Base-by-base conservation (phyloP, 2,888 invertebrate genomes). In the Cyaniris semiargus region DNA sequence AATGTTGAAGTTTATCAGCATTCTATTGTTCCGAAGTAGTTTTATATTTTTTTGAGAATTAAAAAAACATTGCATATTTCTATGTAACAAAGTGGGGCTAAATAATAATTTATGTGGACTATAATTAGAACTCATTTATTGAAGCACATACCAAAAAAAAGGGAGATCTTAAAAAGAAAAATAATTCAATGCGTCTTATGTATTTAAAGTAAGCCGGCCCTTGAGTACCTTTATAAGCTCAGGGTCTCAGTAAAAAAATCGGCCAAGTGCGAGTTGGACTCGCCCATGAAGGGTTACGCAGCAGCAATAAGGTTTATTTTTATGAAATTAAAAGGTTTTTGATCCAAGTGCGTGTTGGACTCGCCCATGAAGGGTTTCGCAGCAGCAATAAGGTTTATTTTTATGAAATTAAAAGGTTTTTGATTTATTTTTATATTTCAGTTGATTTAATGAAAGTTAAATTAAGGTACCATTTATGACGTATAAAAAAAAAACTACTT, bases 201-300 rank as follows among this genome's bases (percentile, higher is more conserved):
- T 72, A 44, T 44, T 71, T 21, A 72, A 21, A 72, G 71, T 10
- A n/a, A 72, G 44, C 4, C 21, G 21, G 13, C 10, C 10, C 38
- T 72, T 21, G 21, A 71, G 71, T 71, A 71, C 71, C n/a, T 38
- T 38, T 21, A 4, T 21, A n/a, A 70, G 27, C 70, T 34, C n/a
- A 21, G 71, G 70, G 38, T 71, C 21, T 71, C 71, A 38, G 38
- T 21, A 10, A 71, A n/a, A 21, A 71, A n/a, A n/a, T n/a, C n/a
- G n/a, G n/a, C n/a, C n/a, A n/a, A n/a, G n/a, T n/a, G n/a, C n/a
- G n/a, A n/a, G n/a, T n/a, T n/a, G n/a, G n/a, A n/a, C n/a, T n/a
- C n/a, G n/a, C n/a, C n/a, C n/a, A n/a, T n/a, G n/a, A n/a, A n/a
- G n/a, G n/a, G n/a, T n/a, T n/a, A n/a, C n/a, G n/a, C n/a, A n/a